These are phyloP conservation scores for Eubucco bourcierii DNA, from an alignment of 2,113 vertebrate genomes.

Conservation along the genomic window DNA sequence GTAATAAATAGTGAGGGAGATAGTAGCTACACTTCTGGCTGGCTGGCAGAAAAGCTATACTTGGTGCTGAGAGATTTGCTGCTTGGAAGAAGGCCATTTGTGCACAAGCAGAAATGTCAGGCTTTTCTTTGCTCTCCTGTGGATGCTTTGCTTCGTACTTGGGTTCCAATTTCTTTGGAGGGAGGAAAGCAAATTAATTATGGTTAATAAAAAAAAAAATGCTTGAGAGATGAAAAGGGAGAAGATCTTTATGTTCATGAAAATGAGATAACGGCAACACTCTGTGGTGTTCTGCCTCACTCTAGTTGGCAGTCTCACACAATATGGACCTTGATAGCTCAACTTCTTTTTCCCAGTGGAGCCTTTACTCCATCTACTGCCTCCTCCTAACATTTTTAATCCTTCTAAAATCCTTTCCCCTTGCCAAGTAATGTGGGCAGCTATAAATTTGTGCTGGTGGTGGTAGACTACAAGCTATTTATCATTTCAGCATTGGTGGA, in stretches of 20 bases:
- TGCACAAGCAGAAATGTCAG: background rate
- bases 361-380: constrained; percentile 8
- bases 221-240: background rate
- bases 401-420: background rate
- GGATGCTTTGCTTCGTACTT: background rate
- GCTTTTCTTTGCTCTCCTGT: rapidly evolving
- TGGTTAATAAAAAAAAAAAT: background rate
- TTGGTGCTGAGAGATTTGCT: background rate
- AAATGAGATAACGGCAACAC: background rate
- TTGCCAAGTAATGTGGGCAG: constrained; percentile 38
- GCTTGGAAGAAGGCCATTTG: background rate
- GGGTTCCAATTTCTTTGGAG: background rate
- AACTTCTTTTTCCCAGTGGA: background rate
- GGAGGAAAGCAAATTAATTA: background rate
- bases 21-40: background rate
- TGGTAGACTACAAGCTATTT: background rate
- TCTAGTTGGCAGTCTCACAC: background rate
- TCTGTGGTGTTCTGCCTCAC: background rate
- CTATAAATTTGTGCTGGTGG: constrained; percentile 17
- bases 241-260: background rate
- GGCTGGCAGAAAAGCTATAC: background rate
- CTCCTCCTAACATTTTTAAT: background rate
- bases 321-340: constrained; percentile 27
- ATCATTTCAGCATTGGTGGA: background rate
- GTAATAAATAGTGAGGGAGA: background rate